Percentiles rank a stretch among this genome's conserved stretches.
These are phyloP conservation scores for Margaritifera margaritifera DNA, from an alignment of 2,888 invertebrate genomes.

Conservation along the genomic window DNA sequence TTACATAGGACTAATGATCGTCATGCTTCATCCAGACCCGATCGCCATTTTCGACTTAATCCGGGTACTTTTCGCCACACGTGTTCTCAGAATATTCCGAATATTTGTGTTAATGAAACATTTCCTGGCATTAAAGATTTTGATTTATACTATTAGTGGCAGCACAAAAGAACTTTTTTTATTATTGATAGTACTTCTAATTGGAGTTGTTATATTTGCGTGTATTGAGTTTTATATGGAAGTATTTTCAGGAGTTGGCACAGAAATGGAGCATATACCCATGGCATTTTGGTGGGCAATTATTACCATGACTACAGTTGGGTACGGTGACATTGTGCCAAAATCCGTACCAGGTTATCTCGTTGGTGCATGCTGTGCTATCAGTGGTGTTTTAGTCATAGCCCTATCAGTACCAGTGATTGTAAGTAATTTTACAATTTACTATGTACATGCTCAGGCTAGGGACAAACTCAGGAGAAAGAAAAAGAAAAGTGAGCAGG, in stretches of 20 bases:
- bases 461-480: constrained; percentile 48
- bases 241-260: constrained; percentile 36
- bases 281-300: constrained; percentile 92
- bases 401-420: constrained; percentile 55
- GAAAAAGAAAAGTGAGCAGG: constrained; percentile 38
- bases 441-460: constrained; percentile 55
- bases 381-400: constrained; percentile 52
- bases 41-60: constrained; percentile 42
- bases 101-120: constrained; percentile 56
- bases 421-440: constrained; percentile 55
- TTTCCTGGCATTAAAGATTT: constrained; percentile 51
- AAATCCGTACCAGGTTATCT: constrained; percentile 46
- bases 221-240: constrained; percentile 55
- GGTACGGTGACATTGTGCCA: constrained; percentile 54
- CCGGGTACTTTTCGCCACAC: constrained; percentile 42
- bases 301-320: constrained; percentile 94
- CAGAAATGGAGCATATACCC: constrained; percentile 74
- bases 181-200: constrained; percentile 44
- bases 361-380: constrained; percentile 52
- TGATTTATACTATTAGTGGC: constrained; percentile 52
- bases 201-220: constrained; percentile 54
- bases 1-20: constrained; percentile 44
- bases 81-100: constrained; percentile 50
- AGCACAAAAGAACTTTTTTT: constrained; percentile 53
- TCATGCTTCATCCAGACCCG: constrained; percentile 44